These are phyloP conservation scores for Lophius americanus DNA, from an alignment of 2,797 vertebrate genomes.

Conservation along the genomic window DNA sequence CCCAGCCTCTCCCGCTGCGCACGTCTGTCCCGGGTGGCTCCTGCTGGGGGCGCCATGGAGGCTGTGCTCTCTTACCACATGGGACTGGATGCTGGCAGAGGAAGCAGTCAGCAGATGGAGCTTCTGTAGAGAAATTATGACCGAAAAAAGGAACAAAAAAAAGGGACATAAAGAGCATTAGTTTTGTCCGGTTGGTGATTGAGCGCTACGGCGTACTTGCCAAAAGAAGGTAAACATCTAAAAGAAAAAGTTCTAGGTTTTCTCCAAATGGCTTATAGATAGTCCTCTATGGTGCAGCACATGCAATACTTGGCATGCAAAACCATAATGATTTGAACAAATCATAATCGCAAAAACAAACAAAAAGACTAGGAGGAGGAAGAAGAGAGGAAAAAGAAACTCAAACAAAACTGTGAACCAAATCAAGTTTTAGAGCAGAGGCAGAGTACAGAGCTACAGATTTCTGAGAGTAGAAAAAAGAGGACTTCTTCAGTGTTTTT, in stretches of 20 bases:
- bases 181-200: conserved; percentile 60
- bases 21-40: conserved; percentile 73
- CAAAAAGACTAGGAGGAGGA: conserved; percentile 80
- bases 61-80: conserved; percentile 77
- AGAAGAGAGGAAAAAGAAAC: conserved; percentile 77
- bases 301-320: conserved; percentile 99
- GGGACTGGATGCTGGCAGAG: conserved; percentile 80
- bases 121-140: conserved; percentile 87
- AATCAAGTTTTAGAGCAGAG: conserved; percentile 78
- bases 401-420: conserved; percentile 78
- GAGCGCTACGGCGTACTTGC: conserved; percentile 81
- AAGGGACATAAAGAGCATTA: conserved; percentile 80
- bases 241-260: conserved; percentile 85
- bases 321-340: conserved; percentile 89
- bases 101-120: conserved; percentile 78
- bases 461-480: conserved; percentile 80
- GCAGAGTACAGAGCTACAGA: conserved; percentile 82
- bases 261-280: conserved; percentile 87
- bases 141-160: conserved; percentile 71
- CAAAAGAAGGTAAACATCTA: conserved; percentile 85
- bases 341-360: conserved; percentile 81
- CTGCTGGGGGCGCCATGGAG: conserved; percentile 78
- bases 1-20: conserved; percentile 76
- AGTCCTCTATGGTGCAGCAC: conserved; percentile 98
- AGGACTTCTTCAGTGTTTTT: conserved; percentile 78